Evolutionary conservation across 2,797 vertebrate species (phyloP).

Genomic region (Chelon auratus): DNA sequence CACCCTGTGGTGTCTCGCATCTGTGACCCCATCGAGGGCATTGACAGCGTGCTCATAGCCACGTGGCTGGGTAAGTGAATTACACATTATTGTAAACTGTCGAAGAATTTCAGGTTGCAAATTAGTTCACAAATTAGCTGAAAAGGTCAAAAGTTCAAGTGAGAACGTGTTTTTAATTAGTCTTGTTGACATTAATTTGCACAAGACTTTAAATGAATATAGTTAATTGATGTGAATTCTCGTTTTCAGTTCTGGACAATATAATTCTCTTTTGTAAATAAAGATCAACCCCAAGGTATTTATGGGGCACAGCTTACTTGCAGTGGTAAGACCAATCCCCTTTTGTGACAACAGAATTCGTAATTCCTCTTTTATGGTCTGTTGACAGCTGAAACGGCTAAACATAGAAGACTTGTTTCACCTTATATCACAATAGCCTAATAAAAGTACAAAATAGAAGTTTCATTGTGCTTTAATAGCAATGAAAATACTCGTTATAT

Average conservation of each 20-base stretch:
- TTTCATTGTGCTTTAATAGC: constrained; percentile 34
- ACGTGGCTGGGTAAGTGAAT: constrained; percentile 91
- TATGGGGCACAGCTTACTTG: constrained; percentile 26
- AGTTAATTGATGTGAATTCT: neutral
- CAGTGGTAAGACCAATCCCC: constrained; percentile 41
- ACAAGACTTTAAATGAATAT: neutral
- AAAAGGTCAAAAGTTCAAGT: constrained; percentile 1
- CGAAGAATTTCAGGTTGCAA: constrained; percentile 7
- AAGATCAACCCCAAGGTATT: constrained; percentile 24
- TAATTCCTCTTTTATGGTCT: constrained; percentile 45
- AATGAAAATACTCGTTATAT: constrained; percentile 6
- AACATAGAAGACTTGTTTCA: constrained; percentile 46
- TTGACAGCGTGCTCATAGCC: constrained; percentile 94
- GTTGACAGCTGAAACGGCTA: constrained; percentile 58
- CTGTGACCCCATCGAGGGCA: constrained; percentile 97
- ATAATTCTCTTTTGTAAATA: constrained; percentile 20
- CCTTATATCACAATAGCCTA: constrained; percentile 15
- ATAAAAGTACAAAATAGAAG: constrained; percentile 52
- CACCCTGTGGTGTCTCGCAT: constrained; percentile 97
- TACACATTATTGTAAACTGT: constrained; percentile 9
- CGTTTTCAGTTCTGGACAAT: constrained; percentile 8
- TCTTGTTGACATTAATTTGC: neutral
- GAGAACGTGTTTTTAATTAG: neutral
- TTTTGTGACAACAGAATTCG: constrained; percentile 38
- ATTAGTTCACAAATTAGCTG: neutral